Evolutionary conservation across 2,888 invertebrate species (phyloP), one percentile per base, ranked within the genome.

Genomic region (Dysmachus trigonus): DNA sequence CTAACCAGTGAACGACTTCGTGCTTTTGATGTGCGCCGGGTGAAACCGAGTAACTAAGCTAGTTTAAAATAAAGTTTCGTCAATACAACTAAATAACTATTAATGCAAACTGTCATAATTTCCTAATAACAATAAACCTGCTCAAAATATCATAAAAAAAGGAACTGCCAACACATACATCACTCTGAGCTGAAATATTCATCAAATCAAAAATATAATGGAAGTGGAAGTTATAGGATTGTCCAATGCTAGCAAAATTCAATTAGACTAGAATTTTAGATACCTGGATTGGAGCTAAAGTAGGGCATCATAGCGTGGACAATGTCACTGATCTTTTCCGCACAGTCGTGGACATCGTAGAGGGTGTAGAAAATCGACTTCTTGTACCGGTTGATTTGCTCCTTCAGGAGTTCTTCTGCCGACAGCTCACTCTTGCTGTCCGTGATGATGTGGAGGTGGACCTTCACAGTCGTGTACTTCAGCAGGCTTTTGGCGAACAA

Each of bases 231-330:
- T 13, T 41, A 41, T 0, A 15, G 8, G 38, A 41, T 41, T 15
- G 10, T 3, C 13, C 15, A 41, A 15, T 13, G 13, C 15, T 41
- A 15, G 38, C 13, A 13, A 15, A 1, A 13, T 3, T 41, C 2
- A 18, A 47, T 47, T n/a, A 47, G n/a, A n/a, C 1, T 47, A n/a
- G 15, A 4, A 33, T 33, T 6, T 33, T 2, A 47, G 47, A 93
- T 93, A 90, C 94, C 94, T 74, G 95, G 94, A 89, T 94, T 94
- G 86, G 95, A 95, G 89, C 94, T 95, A 91, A 97, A 96, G 90
- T 94, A 94, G 7, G 94, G 94, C 88, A 95, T 95, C 94, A 96
- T 94, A 31, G 94, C 93, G 35, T 93, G 91, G 3, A 96, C 94
- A 88, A 96, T 94, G 89, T 94, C 94, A 85, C 93, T 92, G 85